Percentiles rank a stretch among this genome's conserved stretches.
phyloP scores from a whole-genome alignment of 2,113 vertebrate genomes.

The Mugil cephalus region DNA sequence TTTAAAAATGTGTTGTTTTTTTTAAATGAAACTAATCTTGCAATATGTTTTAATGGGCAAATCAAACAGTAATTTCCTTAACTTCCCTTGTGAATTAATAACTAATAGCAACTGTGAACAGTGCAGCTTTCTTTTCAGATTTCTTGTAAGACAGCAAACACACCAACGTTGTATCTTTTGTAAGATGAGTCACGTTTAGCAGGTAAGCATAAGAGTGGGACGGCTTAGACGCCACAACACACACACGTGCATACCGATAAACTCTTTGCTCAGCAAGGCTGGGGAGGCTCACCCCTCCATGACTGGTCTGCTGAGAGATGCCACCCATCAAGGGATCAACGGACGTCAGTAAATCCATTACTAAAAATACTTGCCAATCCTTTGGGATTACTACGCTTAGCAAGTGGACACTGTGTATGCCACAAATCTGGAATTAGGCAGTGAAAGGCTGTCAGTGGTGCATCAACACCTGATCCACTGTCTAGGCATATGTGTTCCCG shows the following conservation, averaged over 20 bases:
- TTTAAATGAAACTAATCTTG: background rate
- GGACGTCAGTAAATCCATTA: slow-evolving; percentile 79
- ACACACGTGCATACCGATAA: slow-evolving; percentile 19
- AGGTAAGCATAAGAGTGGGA: background rate
- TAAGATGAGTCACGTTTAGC: background rate
- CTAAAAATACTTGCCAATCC: slow-evolving; percentile 85
- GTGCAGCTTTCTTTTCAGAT: too few relatives aligned
- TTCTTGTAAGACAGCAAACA: too few relatives aligned
- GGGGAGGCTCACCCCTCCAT: slow-evolving; percentile 33
- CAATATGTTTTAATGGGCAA: background rate
- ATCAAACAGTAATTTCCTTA: slow-evolving; percentile 4
- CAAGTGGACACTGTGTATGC: slow-evolving; percentile 77
- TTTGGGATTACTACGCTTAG: slow-evolving; percentile 80
- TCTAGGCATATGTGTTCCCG: slow-evolving; percentile 46
- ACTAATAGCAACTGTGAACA: background rate
- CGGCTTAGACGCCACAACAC: background rate
- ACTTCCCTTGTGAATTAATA: background rate
- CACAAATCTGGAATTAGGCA: slow-evolving; percentile 79
- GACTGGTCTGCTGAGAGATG: slow-evolving; percentile 61
- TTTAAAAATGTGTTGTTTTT: background rate
- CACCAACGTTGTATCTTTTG: background rate
- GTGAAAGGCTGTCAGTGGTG: slow-evolving; percentile 72
- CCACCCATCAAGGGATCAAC: slow-evolving; percentile 79
- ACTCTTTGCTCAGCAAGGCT: slow-evolving; percentile 30
- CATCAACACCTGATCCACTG: slow-evolving; percentile 73